These are phyloP conservation scores for Drosophila basisetae DNA, from an alignment of 2,888 invertebrate species.

Conservation along the genomic window DNA sequence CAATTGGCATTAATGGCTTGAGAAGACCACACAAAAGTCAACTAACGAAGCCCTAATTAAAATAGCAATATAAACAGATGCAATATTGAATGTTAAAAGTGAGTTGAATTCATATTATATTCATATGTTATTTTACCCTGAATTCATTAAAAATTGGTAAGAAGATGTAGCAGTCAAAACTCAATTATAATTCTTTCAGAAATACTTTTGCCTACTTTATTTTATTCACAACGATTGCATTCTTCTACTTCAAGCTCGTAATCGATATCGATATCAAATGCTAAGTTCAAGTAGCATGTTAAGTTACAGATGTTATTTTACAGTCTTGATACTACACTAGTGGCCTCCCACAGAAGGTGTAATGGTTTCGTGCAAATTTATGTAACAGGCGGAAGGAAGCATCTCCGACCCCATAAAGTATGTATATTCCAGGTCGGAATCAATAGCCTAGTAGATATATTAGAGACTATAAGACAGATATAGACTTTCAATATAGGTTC, in stretches of 20 bases:
- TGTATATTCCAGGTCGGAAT: background rate
- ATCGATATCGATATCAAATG: background rate
- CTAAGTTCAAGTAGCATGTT: background rate
- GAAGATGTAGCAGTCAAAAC: background rate
- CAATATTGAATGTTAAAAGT: background rate
- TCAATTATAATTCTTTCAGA: background rate
- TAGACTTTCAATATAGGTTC: background rate
- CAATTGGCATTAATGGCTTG: conserved; percentile 41
- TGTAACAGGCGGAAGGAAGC: background rate
- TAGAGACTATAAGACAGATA: no score
- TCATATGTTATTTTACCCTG: background rate
- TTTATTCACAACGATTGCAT: background rate
- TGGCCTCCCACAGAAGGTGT: background rate
- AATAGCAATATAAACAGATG: background rate
- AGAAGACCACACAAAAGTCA: conserved; percentile 27
- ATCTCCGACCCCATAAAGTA: background rate
- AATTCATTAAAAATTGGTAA: background rate
- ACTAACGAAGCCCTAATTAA: conserved; percentile 35
- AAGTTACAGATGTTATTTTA: background rate
- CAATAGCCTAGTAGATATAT: background rate
- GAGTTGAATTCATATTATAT: background rate
- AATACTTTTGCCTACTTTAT: background rate
- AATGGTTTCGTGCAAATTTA: background rate
- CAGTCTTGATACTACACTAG: background rate
- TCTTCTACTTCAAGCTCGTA: background rate